phyloP scores from a whole-genome alignment of 2,797 vertebrate species.

The Thunnus albacares region DNA sequence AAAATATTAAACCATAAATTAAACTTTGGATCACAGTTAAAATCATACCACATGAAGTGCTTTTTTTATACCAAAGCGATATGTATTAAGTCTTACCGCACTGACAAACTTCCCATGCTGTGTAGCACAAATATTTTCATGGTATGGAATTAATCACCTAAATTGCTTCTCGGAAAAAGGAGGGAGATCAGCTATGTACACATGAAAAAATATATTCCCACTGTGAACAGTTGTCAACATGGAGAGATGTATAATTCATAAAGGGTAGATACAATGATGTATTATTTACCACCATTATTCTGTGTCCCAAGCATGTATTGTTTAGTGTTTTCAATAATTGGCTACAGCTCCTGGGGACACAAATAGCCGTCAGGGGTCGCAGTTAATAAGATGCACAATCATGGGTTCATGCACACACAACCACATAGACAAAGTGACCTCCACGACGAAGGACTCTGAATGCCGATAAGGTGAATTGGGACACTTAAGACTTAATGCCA shows the following conservation, averaged over 20 bases:
- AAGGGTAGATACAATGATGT: slow-evolving; percentile 64
- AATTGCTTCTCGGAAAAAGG: slow-evolving; percentile 53
- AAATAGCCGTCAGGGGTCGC: slow-evolving; percentile 10
- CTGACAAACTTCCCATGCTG: slow-evolving; percentile 42
- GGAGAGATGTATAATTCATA: slow-evolving; percentile 78
- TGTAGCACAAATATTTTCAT: slow-evolving; percentile 56
- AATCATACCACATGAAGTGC: slow-evolving; percentile 40
- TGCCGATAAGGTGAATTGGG: slow-evolving; percentile 20
- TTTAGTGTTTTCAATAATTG: slow-evolving; percentile 63
- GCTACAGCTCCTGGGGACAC: slow-evolving; percentile 19
- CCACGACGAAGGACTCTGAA: slow-evolving; percentile 19
- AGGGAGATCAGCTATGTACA: slow-evolving; percentile 21
- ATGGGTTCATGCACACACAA: slow-evolving; percentile 19
- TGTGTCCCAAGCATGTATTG: slow-evolving; percentile 49
- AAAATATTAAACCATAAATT: slow-evolving; percentile 68
- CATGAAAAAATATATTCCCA: slow-evolving; percentile 54
- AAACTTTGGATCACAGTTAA: slow-evolving; percentile 35
- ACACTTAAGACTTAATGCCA: not conserved
- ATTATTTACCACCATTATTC: slow-evolving; percentile 76
- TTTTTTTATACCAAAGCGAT: slow-evolving; percentile 39
- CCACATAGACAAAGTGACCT: slow-evolving; percentile 18
- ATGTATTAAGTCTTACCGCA: slow-evolving; percentile 39
- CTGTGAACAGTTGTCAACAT: slow-evolving; percentile 77
- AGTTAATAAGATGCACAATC: slow-evolving; percentile 43
- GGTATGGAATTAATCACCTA: slow-evolving; percentile 63